Evolutionary conservation across 2,888 invertebrate species (phyloP).

Genomic region (Melangyna quadrimaculata): DNA sequence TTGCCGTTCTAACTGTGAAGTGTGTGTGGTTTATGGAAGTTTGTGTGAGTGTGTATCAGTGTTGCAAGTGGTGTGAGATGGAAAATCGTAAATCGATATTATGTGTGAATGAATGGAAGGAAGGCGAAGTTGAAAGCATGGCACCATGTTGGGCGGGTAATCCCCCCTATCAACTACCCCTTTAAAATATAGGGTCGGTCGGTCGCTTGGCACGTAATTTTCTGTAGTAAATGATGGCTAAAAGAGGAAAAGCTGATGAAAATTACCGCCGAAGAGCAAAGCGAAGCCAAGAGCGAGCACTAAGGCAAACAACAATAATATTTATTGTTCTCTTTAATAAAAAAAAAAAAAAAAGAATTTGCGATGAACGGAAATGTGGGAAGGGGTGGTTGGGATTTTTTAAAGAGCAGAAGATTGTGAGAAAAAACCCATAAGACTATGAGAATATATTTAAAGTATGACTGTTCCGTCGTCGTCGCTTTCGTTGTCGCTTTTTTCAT

Average conservation of each 20-base stretch:
- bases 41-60: not conserved
- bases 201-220: conserved; percentile 52
- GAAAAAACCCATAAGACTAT: conserved; percentile 20
- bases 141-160: conserved; percentile 45
- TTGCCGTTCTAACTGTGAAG: conserved; percentile 45
- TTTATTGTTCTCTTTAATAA: conserved; percentile 57
- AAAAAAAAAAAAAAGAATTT: conserved; percentile 32
- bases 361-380: not conserved
- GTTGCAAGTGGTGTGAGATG: conserved; percentile 43
- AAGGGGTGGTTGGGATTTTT: not conserved
- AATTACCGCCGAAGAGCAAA: conserved; percentile 44
- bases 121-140: conserved; percentile 60
- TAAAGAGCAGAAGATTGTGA: conserved; percentile 28
- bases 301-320: conserved; percentile 66
- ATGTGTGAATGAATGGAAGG: conserved; percentile 72
- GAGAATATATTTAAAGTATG: conserved; percentile 29
- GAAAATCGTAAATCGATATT: conserved; percentile 75
- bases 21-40: conserved; percentile 43
- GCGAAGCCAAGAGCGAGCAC: conserved; percentile 47
- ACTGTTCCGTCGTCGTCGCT: not conserved
- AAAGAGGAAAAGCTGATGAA: conserved; percentile 61
- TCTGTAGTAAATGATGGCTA: conserved; percentile 47
- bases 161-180: conserved; percentile 4
- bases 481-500: conserved; percentile 15
- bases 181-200: not conserved